Evolutionary conservation across 2,888 invertebrate genomes (phyloP).

Genomic region (Rhyacophila evoluta): DNA sequence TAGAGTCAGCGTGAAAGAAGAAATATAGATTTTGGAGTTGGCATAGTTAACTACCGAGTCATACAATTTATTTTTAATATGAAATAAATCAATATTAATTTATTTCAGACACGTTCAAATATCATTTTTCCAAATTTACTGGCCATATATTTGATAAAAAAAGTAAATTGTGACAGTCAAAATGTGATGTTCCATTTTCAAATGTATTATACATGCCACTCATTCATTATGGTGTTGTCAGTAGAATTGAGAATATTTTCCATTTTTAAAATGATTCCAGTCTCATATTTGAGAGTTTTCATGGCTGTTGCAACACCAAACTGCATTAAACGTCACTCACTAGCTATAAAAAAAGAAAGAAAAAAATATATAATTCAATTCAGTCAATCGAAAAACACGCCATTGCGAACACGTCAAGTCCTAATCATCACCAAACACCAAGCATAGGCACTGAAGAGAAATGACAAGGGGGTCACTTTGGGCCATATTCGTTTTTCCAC

Average conservation of each 20-base stretch:
- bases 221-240: neutral
- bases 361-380: neutral
- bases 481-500: neutral
- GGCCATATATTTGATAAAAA: too few relatives aligned
- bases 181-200: too few relatives aligned
- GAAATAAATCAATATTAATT: too few relatives aligned
- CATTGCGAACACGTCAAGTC: neutral
- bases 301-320: conserved; percentile 24
- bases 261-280: neutral
- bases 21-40: too few relatives aligned
- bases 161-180: too few relatives aligned
- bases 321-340: conserved; percentile 8
- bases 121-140: too few relatives aligned
- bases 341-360: neutral
- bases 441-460: neutral
- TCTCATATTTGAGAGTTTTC: conserved; percentile 7
- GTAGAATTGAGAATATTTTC: neutral
- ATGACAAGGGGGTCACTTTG: neutral
- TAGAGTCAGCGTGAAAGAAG: too few relatives aligned
- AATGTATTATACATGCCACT: neutral
- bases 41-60: too few relatives aligned
- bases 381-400: conserved; percentile 1
- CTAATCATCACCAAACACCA: neutral
- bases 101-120: too few relatives aligned
- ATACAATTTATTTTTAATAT: too few relatives aligned